Evolutionary conservation across 2,888 invertebrate genomes (phyloP).

Genomic region (Apotomis turbidana): DNA sequence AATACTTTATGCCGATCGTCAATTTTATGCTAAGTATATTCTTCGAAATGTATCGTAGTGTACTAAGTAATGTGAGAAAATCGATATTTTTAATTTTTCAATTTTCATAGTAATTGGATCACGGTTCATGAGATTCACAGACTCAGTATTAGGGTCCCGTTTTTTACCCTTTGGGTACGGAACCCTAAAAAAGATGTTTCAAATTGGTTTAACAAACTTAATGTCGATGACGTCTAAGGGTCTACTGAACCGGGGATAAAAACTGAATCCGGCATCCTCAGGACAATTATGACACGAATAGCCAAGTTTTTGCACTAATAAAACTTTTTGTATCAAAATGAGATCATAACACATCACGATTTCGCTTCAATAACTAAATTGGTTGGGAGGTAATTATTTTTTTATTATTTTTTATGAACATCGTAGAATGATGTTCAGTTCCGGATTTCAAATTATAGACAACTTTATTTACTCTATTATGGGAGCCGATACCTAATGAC

Average conservation of each 20-base stretch:
- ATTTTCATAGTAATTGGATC: too few relatives aligned
- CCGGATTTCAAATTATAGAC: conserved; percentile 27
- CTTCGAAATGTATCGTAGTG: too few relatives aligned
- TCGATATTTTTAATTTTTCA: too few relatives aligned
- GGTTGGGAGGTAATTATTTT: conserved; percentile 46
- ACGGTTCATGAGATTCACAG: too few relatives aligned
- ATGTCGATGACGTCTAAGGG: conserved; percentile 48
- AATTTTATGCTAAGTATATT: not conserved
- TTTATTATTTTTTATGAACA: conserved; percentile 40
- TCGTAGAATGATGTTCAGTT: conserved; percentile 28
- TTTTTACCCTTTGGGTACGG: too few relatives aligned
- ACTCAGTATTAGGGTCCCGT: too few relatives aligned
- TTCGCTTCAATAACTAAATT: conserved; percentile 49
- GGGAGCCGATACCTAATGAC: conserved; percentile 9
- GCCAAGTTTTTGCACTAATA: conserved; percentile 65
- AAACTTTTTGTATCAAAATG: conserved; percentile 67
- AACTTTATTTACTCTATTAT: conserved; percentile 19
- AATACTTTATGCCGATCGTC: too few relatives aligned
- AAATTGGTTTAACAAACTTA: not conserved
- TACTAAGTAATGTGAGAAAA: too few relatives aligned
- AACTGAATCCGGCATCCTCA: conserved; percentile 69
- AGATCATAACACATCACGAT: conserved; percentile 58
- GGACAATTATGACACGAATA: conserved; percentile 53
- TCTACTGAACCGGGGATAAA: conserved; percentile 56
- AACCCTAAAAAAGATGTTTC: too few relatives aligned